Base-by-base conservation (phyloP, 2,888 invertebrate genomes). In the Myopa tessellatipennis region DNA sequence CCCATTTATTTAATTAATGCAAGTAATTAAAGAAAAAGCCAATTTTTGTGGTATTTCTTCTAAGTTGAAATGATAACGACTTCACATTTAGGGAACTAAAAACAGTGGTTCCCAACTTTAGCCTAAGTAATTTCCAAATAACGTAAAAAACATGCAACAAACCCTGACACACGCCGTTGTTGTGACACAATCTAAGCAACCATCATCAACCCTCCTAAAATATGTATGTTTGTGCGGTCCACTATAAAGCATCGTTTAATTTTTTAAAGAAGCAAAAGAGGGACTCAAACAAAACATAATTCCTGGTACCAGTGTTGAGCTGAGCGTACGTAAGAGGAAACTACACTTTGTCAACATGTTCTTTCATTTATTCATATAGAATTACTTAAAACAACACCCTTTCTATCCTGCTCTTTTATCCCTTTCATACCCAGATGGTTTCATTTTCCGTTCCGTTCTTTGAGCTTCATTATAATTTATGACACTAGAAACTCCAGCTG, bases 391-490 rank as follows among this genome's bases (percentile, higher is more conserved):
- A 45, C 45, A 55, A 55, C 55, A 55, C 34, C 61, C 61, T 18
- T 61, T 61, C n/a, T 18, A 6, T 6, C 45, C 45, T 10, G 1
- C 3, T 45, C 10, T 26, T 26, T 26, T 26, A 26, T 26, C 26
- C 26, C 26, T 26, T 26, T 26, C 26, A 26, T 26, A 26, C 26
- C 26, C 26, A 26, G 26, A 26, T 45, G 45, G 7, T 45, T 45
- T 45, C 3, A 12, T 67, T 67, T 67, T 67, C 40, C 38, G 5
- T 34, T 14, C 18, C 6, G 16, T 10, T 16, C 18, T 45, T 8
- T 8, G n/a, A 26, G 18, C 16, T 63, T 4, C 40, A 73, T 26
- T 73, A 26, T 61, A 73, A 73, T 73, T 60, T 73, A 73, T 73
- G 8, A 26, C 61, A 26, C n/a, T 45, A 18, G 36, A 26, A 58